Evolutionary conservation across 2,797 vertebrate genomes (phyloP).

Genomic region (Heterohyrax brucei): DNA sequence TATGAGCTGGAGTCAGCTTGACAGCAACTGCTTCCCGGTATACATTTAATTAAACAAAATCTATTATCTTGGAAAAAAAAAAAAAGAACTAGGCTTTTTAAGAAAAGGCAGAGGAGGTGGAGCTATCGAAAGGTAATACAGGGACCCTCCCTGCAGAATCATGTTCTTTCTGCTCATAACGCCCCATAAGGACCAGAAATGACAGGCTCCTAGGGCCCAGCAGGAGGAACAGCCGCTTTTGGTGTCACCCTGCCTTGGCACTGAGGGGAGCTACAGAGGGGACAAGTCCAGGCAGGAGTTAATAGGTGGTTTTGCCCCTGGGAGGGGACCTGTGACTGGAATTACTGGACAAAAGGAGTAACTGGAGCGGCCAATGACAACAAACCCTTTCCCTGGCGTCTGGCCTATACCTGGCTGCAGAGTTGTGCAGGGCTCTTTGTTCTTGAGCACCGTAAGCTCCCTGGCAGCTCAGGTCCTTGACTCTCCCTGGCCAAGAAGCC

Average conservation of each 20-base stretch:
- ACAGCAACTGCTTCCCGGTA: neutral
- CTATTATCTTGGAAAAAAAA: neutral
- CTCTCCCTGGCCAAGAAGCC: neutral
- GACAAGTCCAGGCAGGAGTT: slow-evolving; percentile 73
- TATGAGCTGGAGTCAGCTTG: neutral
- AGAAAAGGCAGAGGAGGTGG: neutral
- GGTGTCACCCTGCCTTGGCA: slow-evolving; percentile 41
- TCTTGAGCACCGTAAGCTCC: neutral
- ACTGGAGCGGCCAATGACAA: slow-evolving; percentile 54
- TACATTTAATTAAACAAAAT: slow-evolving; percentile 20
- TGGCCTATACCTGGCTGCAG: slow-evolving; percentile 10
- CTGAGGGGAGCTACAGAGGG: slow-evolving; percentile 38
- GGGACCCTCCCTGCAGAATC: neutral
- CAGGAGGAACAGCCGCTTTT: neutral
- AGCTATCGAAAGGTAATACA: accelerated
- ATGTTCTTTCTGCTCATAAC: accelerated
- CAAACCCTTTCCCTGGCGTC: slow-evolving; percentile 48
- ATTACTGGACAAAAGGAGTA: slow-evolving; percentile 72
- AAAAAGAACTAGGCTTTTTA: neutral
- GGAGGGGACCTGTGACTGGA: slow-evolving; percentile 59
- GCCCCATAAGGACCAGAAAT: neutral
- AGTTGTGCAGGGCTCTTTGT: neutral
- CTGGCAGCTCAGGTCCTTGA: neutral
- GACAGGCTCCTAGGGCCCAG: neutral
- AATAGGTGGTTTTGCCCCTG: slow-evolving; percentile 53